phyloP scores from a whole-genome alignment of 2,888 invertebrate species.

The Acronicta leporina region DNA sequence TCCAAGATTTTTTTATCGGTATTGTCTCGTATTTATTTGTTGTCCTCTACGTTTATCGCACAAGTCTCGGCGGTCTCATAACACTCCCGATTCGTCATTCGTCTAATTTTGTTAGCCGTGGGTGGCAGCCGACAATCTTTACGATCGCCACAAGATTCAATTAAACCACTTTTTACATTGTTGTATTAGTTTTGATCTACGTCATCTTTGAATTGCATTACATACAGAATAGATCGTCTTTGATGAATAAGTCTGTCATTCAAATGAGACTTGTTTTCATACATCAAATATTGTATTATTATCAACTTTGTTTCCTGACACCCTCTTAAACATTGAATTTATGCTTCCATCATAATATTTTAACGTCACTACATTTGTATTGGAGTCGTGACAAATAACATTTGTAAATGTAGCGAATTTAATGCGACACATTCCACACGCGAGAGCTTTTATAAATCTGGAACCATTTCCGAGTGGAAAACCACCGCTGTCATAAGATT shows the following conservation, averaged over 20 bases:
- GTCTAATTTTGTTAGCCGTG: conserved; percentile 74
- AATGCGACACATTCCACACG: conserved; percentile 33
- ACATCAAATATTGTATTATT: conserved; percentile 21
- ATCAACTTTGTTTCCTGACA: conserved; percentile 43
- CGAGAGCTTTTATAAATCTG: conserved; percentile 45
- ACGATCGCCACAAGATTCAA: conserved; percentile 64
- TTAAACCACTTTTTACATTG: conserved; percentile 60
- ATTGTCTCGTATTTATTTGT: conserved; percentile 14
- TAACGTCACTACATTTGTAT: conserved; percentile 39
- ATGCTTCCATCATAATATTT: conserved; percentile 49
- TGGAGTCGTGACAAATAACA: conserved; percentile 49
- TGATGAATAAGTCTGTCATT: conserved; percentile 41
- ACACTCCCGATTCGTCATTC: conserved; percentile 66
- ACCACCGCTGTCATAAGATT: conserved; percentile 42
- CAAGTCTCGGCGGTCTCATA: conserved; percentile 23
- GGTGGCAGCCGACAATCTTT: conserved; percentile 65
- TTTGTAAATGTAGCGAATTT: conserved; percentile 45
- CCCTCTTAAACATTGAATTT: conserved; percentile 50
- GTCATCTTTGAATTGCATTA: conserved; percentile 32
- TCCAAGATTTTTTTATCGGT: conserved; percentile 8
- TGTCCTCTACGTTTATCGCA: conserved; percentile 25
- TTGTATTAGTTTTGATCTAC: conserved; percentile 45
- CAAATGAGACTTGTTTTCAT: conserved; percentile 21
- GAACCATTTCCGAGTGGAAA: conserved; percentile 50
- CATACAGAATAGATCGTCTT: conserved; percentile 28